phyloP scores from a whole-genome alignment of 2,113 vertebrate species.

The Brachirus orientalis region DNA sequence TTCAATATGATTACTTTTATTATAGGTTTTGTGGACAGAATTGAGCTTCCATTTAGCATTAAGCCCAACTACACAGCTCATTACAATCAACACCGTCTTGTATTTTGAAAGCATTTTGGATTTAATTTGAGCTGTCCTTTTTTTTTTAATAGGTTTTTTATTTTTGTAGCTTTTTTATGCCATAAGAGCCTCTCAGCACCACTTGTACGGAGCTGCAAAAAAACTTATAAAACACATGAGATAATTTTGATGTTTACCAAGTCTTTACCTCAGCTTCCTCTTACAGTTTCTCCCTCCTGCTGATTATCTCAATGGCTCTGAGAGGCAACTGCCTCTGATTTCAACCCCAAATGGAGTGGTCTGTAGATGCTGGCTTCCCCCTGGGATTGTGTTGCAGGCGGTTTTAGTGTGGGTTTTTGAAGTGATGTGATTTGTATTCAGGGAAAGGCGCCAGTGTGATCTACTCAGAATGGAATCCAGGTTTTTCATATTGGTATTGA shows the following conservation, averaged over 20 bases:
- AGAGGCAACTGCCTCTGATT: constrained; percentile 61
- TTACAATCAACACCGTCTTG: constrained; percentile 26
- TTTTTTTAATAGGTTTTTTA: constrained; percentile 4
- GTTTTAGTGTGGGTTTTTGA: constrained; percentile 61
- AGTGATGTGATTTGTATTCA: constrained; percentile 83
- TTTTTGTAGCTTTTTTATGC: constrained; percentile 19
- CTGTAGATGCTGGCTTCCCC: constrained; percentile 57
- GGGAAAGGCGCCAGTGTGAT: constrained; percentile 69
- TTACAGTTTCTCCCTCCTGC: constrained; percentile 32
- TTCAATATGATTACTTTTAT: constrained; percentile 33
- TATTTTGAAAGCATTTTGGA: constrained; percentile 36
- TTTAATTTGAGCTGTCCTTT: constrained; percentile 36
- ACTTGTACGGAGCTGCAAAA: constrained; percentile 31
- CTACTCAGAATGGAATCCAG: constrained; percentile 80
- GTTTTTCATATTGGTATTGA: constrained; percentile 85
- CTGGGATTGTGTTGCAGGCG: constrained; percentile 64
- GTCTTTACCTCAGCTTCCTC: constrained; percentile 49
- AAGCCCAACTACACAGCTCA: constrained; percentile 42
- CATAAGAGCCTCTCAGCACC: constrained; percentile 23
- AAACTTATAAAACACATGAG: constrained; percentile 45
- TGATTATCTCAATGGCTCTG: constrained; percentile 64
- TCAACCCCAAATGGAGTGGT: constrained; percentile 68
- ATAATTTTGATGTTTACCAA: constrained; percentile 70
- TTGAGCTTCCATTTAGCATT: constrained; percentile 46
- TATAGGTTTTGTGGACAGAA: constrained; percentile 39